Evolutionary conservation across 2,797 vertebrate genomes (phyloP).

Genomic region (Varecia variegata): DNA sequence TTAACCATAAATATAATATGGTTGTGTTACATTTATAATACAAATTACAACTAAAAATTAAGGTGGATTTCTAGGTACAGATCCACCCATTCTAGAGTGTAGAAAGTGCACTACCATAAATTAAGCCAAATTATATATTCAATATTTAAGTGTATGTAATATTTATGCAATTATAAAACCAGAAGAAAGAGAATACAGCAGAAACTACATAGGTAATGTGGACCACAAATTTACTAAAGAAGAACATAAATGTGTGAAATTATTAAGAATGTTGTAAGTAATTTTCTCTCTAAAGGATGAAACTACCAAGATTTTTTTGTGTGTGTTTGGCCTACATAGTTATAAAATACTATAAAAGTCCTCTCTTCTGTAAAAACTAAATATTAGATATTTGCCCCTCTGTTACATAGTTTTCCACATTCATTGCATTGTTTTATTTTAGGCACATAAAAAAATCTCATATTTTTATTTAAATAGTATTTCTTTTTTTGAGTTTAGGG

Average conservation of each 20-base stretch:
- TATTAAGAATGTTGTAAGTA: background rate
- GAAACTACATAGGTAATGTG: background rate
- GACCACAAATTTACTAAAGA: background rate
- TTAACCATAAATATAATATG: background rate
- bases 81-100: background rate
- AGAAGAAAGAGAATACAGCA: slow-evolving; percentile 26
- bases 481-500: background rate
- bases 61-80: slow-evolving; percentile 28
- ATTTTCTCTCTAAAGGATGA: slow-evolving; percentile 6
- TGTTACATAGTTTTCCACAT: background rate
- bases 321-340: background rate
- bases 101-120: background rate
- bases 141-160: background rate
- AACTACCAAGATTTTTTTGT: background rate
- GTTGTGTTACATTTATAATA: background rate
- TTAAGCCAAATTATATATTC: background rate
- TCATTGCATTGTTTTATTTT: background rate
- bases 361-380: background rate
- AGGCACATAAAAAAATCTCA: background rate
- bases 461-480: slow-evolving; percentile 32
- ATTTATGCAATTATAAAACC: background rate
- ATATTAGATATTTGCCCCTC: background rate
- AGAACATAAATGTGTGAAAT: background rate
- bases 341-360: background rate
- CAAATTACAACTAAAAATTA: background rate